phyloP scores from a whole-genome alignment of 2,888 invertebrate species.

The Zygogramma bicolorata region DNA sequence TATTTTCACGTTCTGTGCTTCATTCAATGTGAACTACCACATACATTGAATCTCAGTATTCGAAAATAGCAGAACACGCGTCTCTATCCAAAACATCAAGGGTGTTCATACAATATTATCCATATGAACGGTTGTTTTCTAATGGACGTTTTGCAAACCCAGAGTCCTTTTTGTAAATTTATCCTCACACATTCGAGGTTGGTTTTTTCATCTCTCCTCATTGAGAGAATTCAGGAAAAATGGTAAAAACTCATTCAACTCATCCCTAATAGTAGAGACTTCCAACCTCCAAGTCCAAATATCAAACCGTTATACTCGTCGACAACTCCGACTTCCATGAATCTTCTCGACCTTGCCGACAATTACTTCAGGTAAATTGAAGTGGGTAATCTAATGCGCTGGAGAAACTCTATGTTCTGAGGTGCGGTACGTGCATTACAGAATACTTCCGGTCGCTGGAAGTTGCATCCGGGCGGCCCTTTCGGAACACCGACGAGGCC shows the following conservation, averaged over 20 bases:
- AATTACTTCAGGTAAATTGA: slow-evolving; percentile 42
- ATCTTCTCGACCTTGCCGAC: slow-evolving; percentile 32
- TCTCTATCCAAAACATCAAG: no score
- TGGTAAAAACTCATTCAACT: background rate
- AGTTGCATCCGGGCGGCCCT: slow-evolving; percentile 25
- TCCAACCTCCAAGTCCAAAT: slow-evolving; percentile 9
- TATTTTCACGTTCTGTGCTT: no score
- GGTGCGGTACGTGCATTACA: slow-evolving; percentile 37
- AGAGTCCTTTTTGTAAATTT: no score
- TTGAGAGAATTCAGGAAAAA: no score
- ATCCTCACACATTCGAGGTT: no score
- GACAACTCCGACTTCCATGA: slow-evolving; percentile 31
- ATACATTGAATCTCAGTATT: no score
- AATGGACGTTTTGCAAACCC: no score
- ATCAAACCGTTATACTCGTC: slow-evolving; percentile 24
- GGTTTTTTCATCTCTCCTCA: no score
- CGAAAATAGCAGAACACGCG: no score
- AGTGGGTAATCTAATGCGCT: slow-evolving; percentile 36
- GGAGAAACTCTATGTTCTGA: background rate
- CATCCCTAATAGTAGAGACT: background rate
- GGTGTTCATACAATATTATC: no score
- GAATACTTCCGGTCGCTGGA: slow-evolving; percentile 37
- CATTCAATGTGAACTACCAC: no score
- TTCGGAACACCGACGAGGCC: slow-evolving; percentile 31
- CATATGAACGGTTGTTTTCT: no score